Evolutionary conservation across 2,888 invertebrate species (phyloP), one percentile per base, ranked within the genome.

Genomic region (Podotricha telesiphe): DNA sequence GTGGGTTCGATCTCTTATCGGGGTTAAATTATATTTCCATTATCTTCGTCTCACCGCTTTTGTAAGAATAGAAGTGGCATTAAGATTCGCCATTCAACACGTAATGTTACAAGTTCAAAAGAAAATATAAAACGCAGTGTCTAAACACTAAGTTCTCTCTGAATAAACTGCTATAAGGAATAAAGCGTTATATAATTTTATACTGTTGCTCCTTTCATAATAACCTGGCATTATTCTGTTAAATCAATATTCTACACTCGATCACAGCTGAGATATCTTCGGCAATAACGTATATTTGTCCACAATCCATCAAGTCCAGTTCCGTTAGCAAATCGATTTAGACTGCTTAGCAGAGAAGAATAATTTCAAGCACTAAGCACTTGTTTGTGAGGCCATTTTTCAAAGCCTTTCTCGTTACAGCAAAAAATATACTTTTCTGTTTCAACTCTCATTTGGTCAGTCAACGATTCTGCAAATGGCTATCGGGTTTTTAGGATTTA

Each of bases 261-360:
- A 13, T 20, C 20, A 56, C 56, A 48, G 47, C 2, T 7, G 8
- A 37, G 22, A 56, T n/a, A n/a, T n/a, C n/a, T n/a, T n/a, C n/a
- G n/a, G 37, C 45, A 17, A 37, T 22, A 53, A 69, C 71, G 66
- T 75, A 68, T 67, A 74, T 75, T 80, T 77, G 76, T 73, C 74
- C 73, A 70, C 77, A 75, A 79, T 79, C 72, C 76, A 77, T 82
- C 78, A 80, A 75, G 77, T 82, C 78, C 80, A 75, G 77, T 78
- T 68, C 74, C 75, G 79, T 79, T 80, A 76, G 72, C 75, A 69
- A 64, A 72, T 69, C 66, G 64, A 70, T 69, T 67, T 67, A 70
- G 66, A 61, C 68, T 50, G 28, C 68, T 68, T 65, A 71, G 65
- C 68, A 62, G 55, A 15, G 53, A 68, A 68, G 56, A 71, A 69